Evolutionary conservation across 2,888 invertebrate genomes (phyloP).

Genomic region (Pandemis heparana): DNA sequence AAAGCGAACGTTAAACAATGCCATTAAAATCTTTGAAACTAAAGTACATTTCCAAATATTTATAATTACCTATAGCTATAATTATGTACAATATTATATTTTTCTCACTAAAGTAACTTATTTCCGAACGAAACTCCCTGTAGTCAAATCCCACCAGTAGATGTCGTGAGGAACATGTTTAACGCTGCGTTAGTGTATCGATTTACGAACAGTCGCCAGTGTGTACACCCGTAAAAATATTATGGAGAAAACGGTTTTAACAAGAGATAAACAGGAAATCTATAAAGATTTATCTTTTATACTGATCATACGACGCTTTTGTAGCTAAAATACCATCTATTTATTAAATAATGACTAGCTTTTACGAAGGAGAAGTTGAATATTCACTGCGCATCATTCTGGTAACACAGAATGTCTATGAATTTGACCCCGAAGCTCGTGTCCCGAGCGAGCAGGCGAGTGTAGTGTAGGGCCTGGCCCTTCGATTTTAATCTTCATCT

Average conservation of each 20-base stretch:
- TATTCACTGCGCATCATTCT: conserved; percentile 45
- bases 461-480: conserved; percentile 84
- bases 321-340: not conserved
- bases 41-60: not conserved
- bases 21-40: not conserved
- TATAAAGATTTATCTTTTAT: not conserved
- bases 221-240: conserved; percentile 71
- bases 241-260: conserved; percentile 43
- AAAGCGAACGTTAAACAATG: not conserved
- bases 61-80: not conserved
- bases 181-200: conserved; percentile 82
- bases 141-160: conserved; percentile 53
- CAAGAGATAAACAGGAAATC: not conserved
- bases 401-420: conserved; percentile 84
- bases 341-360: conserved; percentile 17
- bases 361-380: conserved; percentile 21
- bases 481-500: conserved; percentile 81
- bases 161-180: conserved; percentile 68
- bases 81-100: not conserved
- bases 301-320: not conserved
- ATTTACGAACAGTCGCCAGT: conserved; percentile 68
- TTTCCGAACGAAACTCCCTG: conserved; percentile 39
- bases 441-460: conserved; percentile 81
- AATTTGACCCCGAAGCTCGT: conserved; percentile 86
- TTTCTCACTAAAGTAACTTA: conserved; percentile 15